phyloP scores from a whole-genome alignment of 2,797 vertebrate species.

The Sphaeramia orbicularis region DNA sequence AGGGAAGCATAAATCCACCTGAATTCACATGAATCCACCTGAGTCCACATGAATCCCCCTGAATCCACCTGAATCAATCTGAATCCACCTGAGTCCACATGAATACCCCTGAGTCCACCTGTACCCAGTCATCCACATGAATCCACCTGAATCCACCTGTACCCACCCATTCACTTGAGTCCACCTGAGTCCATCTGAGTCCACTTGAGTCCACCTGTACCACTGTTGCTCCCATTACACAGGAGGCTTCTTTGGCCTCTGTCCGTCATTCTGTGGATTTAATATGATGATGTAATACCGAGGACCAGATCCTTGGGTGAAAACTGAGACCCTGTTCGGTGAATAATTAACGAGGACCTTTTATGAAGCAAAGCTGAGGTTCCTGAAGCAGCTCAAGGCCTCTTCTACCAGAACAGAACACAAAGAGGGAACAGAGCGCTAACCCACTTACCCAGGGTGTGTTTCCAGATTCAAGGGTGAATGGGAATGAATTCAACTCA shows the following conservation, averaged over 20 bases:
- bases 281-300: no score
- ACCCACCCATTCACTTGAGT: slow-evolving; percentile 35
- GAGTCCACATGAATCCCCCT: no score
- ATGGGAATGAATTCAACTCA: slow-evolving; percentile 70
- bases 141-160: slow-evolving; percentile 50
- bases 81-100: no score
- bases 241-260: slow-evolving; percentile 50
- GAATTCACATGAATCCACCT: slow-evolving; percentile 48
- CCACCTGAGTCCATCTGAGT: no score
- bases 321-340: slow-evolving; percentile 34
- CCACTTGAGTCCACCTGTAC: no score
- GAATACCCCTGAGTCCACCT: no score
- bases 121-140: slow-evolving; percentile 51
- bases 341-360: slow-evolving; percentile 64
- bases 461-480: slow-evolving; percentile 70
- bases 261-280: slow-evolving; percentile 38
- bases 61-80: no score
- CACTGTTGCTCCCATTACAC: slow-evolving; percentile 24
- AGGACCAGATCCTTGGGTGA: slow-evolving; percentile 1
- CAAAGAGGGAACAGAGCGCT: slow-evolving; percentile 29
- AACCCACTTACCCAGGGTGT: slow-evolving; percentile 64
- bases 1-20: slow-evolving; percentile 42
- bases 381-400: slow-evolving; percentile 54
- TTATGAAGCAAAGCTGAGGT: slow-evolving; percentile 39
- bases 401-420: slow-evolving; percentile 36